Evolutionary conservation across 1,140 invertebrate genomes (phyloP).

Genomic region (Myzus persicae): DNA sequence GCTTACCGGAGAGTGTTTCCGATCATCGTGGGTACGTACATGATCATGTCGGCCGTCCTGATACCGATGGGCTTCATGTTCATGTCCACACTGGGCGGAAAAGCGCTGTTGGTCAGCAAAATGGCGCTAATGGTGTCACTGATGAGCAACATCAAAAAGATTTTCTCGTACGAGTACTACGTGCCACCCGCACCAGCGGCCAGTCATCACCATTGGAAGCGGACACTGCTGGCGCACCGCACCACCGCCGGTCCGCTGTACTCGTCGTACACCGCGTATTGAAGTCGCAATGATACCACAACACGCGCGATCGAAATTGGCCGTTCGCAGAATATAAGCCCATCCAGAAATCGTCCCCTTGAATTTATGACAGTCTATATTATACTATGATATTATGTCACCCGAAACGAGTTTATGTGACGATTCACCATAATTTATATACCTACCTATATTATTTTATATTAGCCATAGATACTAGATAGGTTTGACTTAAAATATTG

Average conservation of each 20-base stretch:
- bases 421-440: neutral
- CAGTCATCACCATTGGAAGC: conserved; percentile 42
- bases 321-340: neutral
- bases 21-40: conserved; percentile 63
- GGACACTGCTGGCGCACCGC: conserved; percentile 30
- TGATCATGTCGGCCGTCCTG: conserved; percentile 62
- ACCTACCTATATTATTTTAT: neutral
- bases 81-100: conserved; percentile 64
- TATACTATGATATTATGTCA: neutral
- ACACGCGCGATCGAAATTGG: neutral
- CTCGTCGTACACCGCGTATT: conserved; percentile 43
- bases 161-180: conserved; percentile 55
- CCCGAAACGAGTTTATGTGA: neutral
- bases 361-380: neutral
- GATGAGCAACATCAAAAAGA: conserved; percentile 61
- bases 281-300: neutral
- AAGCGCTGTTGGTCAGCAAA: conserved; percentile 63
- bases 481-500: neutral
- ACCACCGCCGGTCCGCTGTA: conserved; percentile 17
- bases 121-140: conserved; percentile 62
- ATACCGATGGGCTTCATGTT: conserved; percentile 64
- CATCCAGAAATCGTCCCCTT: too few relatives aligned
- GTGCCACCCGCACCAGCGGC: conserved; percentile 1
- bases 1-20: conserved; percentile 63
- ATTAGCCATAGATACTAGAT: neutral